Conservation (phyloP, 2,113 vertebrate species). For the Nesospiza acunhae region DNA sequence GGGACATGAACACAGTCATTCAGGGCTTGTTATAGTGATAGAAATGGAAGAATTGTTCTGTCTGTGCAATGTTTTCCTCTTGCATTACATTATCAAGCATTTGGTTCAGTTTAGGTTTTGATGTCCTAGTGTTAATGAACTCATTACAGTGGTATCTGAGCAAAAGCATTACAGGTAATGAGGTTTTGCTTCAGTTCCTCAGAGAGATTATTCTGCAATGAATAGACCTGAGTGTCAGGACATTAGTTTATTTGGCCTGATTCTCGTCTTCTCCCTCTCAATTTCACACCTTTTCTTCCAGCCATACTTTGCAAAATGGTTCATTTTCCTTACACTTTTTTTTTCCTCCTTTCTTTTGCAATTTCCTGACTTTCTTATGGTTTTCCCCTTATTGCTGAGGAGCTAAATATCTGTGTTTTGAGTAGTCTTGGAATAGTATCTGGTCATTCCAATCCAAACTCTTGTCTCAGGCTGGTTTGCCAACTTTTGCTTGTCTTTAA, state of each 20-base stretch:
- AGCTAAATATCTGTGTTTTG: background rate
- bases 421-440: background rate
- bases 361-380: background rate
- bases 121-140: background rate
- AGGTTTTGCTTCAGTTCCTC: conserved; percentile 6
- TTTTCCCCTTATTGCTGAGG: background rate
- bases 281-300: background rate
- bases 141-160: background rate
- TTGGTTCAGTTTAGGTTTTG: background rate
- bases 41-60: background rate
- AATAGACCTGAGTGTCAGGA: background rate
- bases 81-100: background rate
- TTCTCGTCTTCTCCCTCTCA: background rate
- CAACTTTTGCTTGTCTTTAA: background rate
- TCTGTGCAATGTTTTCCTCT: background rate
- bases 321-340: background rate
- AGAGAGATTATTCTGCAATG: background rate
- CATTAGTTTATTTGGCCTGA: background rate
- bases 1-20: background rate
- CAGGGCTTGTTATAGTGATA: background rate
- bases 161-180: conserved; percentile 8
- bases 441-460: background rate
- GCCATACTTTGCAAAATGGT: background rate
- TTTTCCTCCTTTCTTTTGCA: background rate
- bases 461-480: background rate